These are phyloP conservation scores for Poeciliopsis occidentalis DNA, from an alignment of 2,113 vertebrate species.

Conservation along the genomic window DNA sequence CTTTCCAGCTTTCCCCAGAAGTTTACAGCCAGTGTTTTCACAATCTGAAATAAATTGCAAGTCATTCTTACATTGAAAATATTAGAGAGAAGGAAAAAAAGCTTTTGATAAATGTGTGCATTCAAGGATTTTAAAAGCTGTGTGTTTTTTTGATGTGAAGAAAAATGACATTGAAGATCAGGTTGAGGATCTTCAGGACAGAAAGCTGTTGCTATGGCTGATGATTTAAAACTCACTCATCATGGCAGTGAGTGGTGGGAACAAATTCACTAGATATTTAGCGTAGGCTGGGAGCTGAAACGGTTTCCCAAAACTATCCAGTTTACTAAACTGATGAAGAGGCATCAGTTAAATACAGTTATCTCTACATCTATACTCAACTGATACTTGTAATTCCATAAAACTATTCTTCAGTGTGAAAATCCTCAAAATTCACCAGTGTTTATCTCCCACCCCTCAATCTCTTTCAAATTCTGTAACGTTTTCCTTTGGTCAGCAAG, in stretches of 20 bases:
- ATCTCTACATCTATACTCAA: no score
- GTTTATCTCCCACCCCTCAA: no score
- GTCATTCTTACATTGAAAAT: background rate
- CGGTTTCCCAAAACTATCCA: background rate
- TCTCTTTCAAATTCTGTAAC: no score
- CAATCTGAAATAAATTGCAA: background rate
- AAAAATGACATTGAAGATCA: background rate
- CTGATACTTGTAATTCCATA: no score
- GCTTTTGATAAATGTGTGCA: background rate
- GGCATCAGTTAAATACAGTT: no score
- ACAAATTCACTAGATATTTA: background rate
- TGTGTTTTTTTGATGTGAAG: background rate
- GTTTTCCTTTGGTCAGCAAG: no score
- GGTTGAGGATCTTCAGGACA: background rate
- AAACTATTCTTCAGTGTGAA: no score
- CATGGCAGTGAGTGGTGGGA: background rate
- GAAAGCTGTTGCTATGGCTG: background rate
- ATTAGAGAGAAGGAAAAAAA: background rate
- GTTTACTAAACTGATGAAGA: background rate
- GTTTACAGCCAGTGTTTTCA: background rate
- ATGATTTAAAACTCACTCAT: background rate
- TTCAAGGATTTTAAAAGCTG: background rate
- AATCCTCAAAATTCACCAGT: no score
- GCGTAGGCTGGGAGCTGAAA: background rate
- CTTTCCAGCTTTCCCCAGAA: background rate